Conservation (phyloP, 2,888 invertebrate genomes). For the Linyphia triangularis region DNA sequence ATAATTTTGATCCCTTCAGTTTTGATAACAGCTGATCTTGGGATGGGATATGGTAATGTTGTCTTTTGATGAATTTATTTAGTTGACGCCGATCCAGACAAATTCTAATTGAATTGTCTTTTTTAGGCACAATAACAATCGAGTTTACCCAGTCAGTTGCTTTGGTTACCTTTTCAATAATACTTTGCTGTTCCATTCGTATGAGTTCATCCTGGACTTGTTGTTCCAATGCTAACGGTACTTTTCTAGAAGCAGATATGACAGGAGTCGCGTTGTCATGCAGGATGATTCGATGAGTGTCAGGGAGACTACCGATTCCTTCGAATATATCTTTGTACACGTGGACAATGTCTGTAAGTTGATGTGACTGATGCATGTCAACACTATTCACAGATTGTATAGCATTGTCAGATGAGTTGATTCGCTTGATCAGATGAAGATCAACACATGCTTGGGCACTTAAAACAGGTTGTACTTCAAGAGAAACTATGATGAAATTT, state of each 20-base stretch:
- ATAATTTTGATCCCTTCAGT: too few relatives aligned
- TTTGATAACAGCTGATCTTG: slow-evolving; percentile 78
- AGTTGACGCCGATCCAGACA: slow-evolving; percentile 78
- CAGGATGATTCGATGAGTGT: slow-evolving; percentile 2
- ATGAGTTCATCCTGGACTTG: slow-evolving; percentile 3
- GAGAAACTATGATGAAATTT: slow-evolving; percentile 3
- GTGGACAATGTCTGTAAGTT: neutral
- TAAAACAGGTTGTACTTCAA: slow-evolving; percentile 14
- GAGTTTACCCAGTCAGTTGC: slow-evolving; percentile 72
- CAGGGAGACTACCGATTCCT: slow-evolving; percentile 3
- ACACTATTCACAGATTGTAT: too few relatives aligned
- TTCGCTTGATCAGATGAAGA: neutral
- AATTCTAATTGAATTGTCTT: slow-evolving; percentile 77
- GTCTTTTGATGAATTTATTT: slow-evolving; percentile 77
- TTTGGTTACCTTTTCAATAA: slow-evolving; percentile 27
- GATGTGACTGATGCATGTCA: too few relatives aligned
- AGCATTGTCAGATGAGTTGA: too few relatives aligned
- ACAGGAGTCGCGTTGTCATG: slow-evolving; percentile 4
- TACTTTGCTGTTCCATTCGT: slow-evolving; percentile 11
- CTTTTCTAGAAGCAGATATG: slow-evolving; percentile 7
- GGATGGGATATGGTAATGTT: slow-evolving; percentile 78
- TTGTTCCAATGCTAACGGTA: slow-evolving; percentile 22
- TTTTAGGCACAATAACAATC: slow-evolving; percentile 78
- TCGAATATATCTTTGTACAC: slow-evolving; percentile 6
- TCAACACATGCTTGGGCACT: neutral